phyloP scores from a whole-genome alignment of 2,113 vertebrate species.

The Gobius niger region DNA sequence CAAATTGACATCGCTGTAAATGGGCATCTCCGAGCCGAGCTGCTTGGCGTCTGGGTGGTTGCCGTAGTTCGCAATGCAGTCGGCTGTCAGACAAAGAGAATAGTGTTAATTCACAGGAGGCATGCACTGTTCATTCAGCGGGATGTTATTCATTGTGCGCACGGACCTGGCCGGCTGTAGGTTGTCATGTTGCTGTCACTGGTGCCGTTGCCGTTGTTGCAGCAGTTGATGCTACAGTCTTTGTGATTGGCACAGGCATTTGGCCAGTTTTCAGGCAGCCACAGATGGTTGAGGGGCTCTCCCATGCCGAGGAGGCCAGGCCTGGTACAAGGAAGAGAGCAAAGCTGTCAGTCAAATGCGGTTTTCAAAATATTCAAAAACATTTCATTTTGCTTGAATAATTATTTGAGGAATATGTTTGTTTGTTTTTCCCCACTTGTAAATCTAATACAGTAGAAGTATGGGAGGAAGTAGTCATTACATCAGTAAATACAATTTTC shows the following conservation, averaged over 20 bases:
- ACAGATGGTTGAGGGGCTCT: slow-evolving; percentile 87
- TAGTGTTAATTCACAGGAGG: slow-evolving; percentile 1
- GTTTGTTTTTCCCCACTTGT: too few relatives aligned
- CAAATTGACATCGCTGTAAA: slow-evolving; percentile 93
- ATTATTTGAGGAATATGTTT: neutral
- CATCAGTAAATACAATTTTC: too few relatives aligned
- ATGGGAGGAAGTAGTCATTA: too few relatives aligned
- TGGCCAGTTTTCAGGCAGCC: slow-evolving; percentile 94
- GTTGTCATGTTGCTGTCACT: slow-evolving; percentile 93
- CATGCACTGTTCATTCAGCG: slow-evolving; percentile 1
- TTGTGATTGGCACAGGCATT: slow-evolving; percentile 91
- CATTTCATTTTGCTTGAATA: neutral
- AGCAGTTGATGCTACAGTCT: slow-evolving; percentile 94
- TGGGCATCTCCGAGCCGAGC: slow-evolving; percentile 88
- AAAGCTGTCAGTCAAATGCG: slow-evolving; percentile 51
- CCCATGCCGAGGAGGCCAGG: slow-evolving; percentile 91
- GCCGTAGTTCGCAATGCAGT: slow-evolving; percentile 98
- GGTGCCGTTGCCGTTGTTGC: slow-evolving; percentile 88
- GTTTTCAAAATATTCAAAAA: neutral
- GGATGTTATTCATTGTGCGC: slow-evolving; percentile 7
- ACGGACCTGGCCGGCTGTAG: slow-evolving; percentile 92
- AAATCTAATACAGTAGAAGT: too few relatives aligned
- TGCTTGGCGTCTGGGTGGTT: slow-evolving; percentile 93
- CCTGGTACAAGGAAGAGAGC: slow-evolving; percentile 69
- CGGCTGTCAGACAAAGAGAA: slow-evolving; percentile 75